Percentiles rank a stretch among this genome's conserved stretches.
These are phyloP conservation scores for Limnothrissa miodon DNA, from an alignment of 2,113 vertebrate species.

Conservation along the genomic window DNA sequence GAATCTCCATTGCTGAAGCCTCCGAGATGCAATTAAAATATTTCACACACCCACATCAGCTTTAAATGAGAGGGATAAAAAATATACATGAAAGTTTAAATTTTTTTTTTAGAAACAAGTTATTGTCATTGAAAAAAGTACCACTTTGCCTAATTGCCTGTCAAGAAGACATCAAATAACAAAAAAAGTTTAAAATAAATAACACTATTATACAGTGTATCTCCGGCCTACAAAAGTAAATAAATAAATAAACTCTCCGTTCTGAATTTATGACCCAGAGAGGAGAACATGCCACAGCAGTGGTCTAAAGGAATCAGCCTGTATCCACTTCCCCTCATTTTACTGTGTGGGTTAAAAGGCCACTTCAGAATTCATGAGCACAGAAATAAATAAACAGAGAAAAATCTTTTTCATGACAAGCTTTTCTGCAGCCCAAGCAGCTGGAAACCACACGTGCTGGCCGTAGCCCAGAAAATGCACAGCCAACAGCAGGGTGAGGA, in stretches of 20 bases:
- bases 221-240: background rate
- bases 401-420: constrained; percentile 30
- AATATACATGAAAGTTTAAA: constrained; percentile 42
- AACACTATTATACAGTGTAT: background rate
- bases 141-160: background rate
- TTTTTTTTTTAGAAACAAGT: constrained; percentile 36
- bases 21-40: constrained; percentile 51
- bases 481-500: background rate
- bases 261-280: background rate
- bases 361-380: constrained; percentile 28
- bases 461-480: background rate
- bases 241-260: background rate
- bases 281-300: background rate
- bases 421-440: constrained; percentile 19
- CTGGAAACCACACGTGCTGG: constrained; percentile 32
- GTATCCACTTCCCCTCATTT: background rate
- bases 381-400: constrained; percentile 5
- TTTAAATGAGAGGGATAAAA: constrained; percentile 44
- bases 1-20: constrained; percentile 44
- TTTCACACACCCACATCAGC: constrained; percentile 45
- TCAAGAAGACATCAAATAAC: background rate
- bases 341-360: constrained; percentile 33
- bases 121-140: background rate
- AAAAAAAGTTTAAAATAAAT: no score
- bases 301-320: background rate